Evolutionary conservation across 2,113 vertebrate genomes (phyloP), one percentile per base, ranked within the genome.

Genomic region (Callipepla squamata): DNA sequence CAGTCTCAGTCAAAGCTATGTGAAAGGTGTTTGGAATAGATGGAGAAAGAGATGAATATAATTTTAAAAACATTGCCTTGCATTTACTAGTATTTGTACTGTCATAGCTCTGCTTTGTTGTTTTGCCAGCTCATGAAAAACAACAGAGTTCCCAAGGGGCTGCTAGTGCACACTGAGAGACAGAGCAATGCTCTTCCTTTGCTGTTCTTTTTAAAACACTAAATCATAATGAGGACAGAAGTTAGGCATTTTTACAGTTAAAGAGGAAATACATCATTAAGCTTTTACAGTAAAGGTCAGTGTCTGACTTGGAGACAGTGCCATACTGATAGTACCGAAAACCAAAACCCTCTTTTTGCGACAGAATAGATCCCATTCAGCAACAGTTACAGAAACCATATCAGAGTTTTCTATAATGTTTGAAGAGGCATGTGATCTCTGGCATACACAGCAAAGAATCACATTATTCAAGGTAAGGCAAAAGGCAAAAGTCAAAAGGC

Each of bases 271-370:
- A 87, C 68, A 76, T 85, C 0, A 87, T 87, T 91, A 44, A 51
- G 69, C 13, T 58, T 93, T 59, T 91, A 73, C 40, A 62, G 53
- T 40, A 91, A 93, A 87, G 36, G 85, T 85, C 67, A 92, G 19
- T 18, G 14, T n/a, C 36, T 36, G 36, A 36, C 36, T 62, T 80
- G 36, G 23, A 82, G 42, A 81, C 86, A 51, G 13, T 69, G 16
- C 55, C n/a, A 66, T 42, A 87, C 2, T 66, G 53, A 66, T 53
- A 68, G 63, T 7, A 67, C 3, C 45, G 32, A 62, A 89, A 92
- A 53, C 7, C 12, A 67, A 83, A 89, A 81, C 68, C 66, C 32
- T 70, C 2, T 0, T 70, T 75, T 77, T 63, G 30, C 28, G 51
- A 68, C 19, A 75, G 38, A 75, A 78, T 42, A 57, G 36, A 50